Evolutionary conservation across 2,113 vertebrate genomes (phyloP).

Genomic region (Anarhynchus alexandrinus): DNA sequence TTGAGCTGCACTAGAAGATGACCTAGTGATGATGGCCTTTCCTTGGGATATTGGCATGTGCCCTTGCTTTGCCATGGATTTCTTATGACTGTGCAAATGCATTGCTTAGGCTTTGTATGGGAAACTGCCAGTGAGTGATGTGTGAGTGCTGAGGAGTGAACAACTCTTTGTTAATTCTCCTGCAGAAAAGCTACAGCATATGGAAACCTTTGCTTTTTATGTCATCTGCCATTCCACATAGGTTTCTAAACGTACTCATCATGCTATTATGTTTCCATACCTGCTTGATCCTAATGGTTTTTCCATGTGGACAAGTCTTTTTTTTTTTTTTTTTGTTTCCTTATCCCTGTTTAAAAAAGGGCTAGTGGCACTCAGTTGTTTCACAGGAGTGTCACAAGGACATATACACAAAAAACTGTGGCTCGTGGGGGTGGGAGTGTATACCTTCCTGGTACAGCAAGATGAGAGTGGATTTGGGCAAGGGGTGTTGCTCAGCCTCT

Average conservation of each 20-base stretch:
- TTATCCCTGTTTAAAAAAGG: background rate
- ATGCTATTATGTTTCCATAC: background rate
- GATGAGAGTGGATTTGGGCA: background rate
- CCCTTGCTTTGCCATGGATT: background rate
- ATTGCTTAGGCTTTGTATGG: background rate
- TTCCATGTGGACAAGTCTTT: background rate
- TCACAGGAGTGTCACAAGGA: background rate
- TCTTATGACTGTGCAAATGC: background rate
- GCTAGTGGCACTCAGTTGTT: background rate
- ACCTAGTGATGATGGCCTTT: background rate
- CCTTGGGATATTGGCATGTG: background rate
- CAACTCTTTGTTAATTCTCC: background rate
- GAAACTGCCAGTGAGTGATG: background rate
- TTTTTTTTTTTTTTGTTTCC: background rate
- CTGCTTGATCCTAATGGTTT: background rate
- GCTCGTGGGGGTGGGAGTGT: fast-evolving
- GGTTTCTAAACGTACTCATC: background rate
- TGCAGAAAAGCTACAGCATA: background rate
- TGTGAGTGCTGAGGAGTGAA: background rate
- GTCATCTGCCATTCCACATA: background rate
- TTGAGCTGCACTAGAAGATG: background rate
- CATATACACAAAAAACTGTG: background rate
- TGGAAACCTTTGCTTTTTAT: background rate
- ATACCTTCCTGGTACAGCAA: background rate
- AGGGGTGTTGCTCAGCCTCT: background rate